Conservation (phyloP, 2,888 invertebrate genomes). For the Tupiocoris notatus region DNA sequence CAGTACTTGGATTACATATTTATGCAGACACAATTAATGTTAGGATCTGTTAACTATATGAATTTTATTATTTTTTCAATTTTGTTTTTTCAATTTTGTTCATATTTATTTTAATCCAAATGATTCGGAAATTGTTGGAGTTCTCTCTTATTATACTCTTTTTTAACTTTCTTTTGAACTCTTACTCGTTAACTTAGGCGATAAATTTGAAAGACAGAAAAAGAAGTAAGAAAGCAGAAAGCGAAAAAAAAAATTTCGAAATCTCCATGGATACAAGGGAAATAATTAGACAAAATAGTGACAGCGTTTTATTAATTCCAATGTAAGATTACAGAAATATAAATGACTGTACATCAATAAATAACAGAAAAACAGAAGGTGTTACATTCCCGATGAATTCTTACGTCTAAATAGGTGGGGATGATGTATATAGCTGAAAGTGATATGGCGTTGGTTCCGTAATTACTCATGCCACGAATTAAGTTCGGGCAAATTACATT, state of each 20-base stretch:
- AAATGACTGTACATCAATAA: constrained; percentile 42
- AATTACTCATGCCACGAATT: constrained; percentile 43
- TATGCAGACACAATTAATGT: too few relatives aligned
- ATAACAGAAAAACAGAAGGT: constrained; percentile 15
- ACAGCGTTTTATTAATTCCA: constrained; percentile 40
- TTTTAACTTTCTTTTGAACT: neutral
- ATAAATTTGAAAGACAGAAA: too few relatives aligned
- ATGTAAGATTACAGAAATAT: constrained; percentile 39
- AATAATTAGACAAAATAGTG: constrained; percentile 11
- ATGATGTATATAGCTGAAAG: constrained; percentile 16
- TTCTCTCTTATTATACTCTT: neutral
- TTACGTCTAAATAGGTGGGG: constrained; percentile 25
- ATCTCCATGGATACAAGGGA: neutral
- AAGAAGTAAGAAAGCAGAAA: too few relatives aligned
- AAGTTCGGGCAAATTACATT: neutral
- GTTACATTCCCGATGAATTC: constrained; percentile 24
- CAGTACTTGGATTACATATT: too few relatives aligned
- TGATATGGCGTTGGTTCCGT: constrained; percentile 44
- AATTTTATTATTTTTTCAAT: too few relatives aligned
- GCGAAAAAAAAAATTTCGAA: too few relatives aligned
- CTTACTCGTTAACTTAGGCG: too few relatives aligned
- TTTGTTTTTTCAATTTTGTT: neutral
- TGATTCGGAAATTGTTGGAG: neutral
- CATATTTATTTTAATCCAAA: neutral
- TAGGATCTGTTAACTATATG: too few relatives aligned